Evolutionary conservation across 2,797 vertebrate genomes (phyloP), one percentile per base, ranked within the genome.

Genomic region (Melopsittacus undulatus): DNA sequence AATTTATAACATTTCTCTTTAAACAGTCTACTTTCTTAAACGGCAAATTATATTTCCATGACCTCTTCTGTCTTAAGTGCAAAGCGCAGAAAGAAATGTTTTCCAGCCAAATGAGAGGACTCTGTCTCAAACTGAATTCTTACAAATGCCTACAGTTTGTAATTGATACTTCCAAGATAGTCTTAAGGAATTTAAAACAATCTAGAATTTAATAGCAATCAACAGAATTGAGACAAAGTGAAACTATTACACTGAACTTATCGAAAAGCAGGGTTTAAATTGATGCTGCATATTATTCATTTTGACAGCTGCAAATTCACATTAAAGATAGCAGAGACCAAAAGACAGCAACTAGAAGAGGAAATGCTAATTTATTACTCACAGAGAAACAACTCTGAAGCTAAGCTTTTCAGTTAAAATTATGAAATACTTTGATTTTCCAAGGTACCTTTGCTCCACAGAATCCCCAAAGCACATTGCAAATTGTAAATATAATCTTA

Each of bases 231-330:
- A 98, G 97, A 97, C 93, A 91, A 97, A 98, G 96, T 96, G 96
- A 98, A 98, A 98, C 95, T 97, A 96, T 97, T 97, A 97, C 3
- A 24, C 96, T 97, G 97, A 98, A 97, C 94, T 97, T 97, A 96
- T 94, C 69, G 40, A 97, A 98, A 98, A 97, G 96, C 95, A 90
- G 95, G 92, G 95, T 97, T 98, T 97, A 96, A 98, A 98, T 94
- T 98, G 97, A 98, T 98, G 97, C 96, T 74, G 82, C 91, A 40
- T 98, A 98, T 98, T 98, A 98, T 93, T 98, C 98, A 98, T 98
- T 98, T 96, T 98, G 98, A 98, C 98, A 98, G 98, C 97, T 97
- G 97, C 97, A 97, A 98, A 98, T 97, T 97, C 96, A 97, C 97
- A 93, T 40, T 96, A 95, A 97, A 98, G 98, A 98, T 98, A 98